Percentiles rank a stretch among this genome's conserved stretches.
Evolutionary conservation across 2,888 invertebrate genomes (phyloP).

Genomic region (Amaurobius ferox): DNA sequence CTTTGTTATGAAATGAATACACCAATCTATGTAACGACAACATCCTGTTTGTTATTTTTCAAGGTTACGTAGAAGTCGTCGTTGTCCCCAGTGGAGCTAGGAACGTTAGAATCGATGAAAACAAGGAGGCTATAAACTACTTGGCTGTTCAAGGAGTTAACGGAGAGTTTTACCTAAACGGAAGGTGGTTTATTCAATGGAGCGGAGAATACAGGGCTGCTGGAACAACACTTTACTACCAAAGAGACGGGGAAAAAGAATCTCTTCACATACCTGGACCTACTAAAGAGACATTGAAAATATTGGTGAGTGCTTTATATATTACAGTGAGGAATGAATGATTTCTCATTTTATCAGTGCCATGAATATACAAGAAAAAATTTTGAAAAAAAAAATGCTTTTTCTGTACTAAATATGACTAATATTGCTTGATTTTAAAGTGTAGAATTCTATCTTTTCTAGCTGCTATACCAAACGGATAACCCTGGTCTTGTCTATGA

Average conservation of each 20-base stretch:
- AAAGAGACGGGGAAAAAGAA: constrained; percentile 86
- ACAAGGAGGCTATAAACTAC: constrained; percentile 86
- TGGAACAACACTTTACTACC: constrained; percentile 87
- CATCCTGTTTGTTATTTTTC: background rate
- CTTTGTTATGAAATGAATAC: no score
- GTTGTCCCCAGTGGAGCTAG: constrained; percentile 87
- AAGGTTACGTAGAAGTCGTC: constrained; percentile 82
- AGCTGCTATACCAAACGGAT: constrained; percentile 84
- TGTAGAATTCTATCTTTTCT: no score
- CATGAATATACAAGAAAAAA: no score
- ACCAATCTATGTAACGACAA: no score
- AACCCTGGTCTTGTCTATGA: constrained; percentile 91
- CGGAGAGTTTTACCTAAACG: constrained; percentile 87
- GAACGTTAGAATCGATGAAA: constrained; percentile 87
- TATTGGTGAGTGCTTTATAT: constrained; percentile 85
- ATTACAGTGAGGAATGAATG: no score
- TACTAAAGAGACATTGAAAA: constrained; percentile 86
- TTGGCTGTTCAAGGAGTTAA: constrained; percentile 86
- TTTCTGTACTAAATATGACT: no score
- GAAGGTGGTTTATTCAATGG: constrained; percentile 83
- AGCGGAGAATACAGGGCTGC: constrained; percentile 90
- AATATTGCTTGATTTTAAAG: no score
- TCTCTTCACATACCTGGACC: constrained; percentile 89
- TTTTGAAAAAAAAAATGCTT: no score
- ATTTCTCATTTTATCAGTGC: no score